Base-by-base conservation (phyloP, 2,113 vertebrate species). In the Sphaerodactylus townsendi region DNA sequence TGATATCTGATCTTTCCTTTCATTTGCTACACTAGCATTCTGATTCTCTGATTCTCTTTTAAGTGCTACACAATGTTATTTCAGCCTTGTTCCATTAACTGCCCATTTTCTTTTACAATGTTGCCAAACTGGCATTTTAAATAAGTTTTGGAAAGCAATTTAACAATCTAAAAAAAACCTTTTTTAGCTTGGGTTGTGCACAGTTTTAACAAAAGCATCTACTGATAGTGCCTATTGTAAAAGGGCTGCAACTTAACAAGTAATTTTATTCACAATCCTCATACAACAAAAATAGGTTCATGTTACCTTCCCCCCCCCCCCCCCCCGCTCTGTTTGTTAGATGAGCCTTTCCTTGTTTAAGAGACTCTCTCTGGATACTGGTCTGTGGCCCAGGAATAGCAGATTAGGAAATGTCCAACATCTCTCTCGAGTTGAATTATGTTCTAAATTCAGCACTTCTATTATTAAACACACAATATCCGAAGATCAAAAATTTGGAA, bases 401-500 rank as follows among this genome's bases (percentile, higher is more conserved):
- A 4, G 81, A 13, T 79, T 86, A 83, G 13, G 39, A 86, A 85
- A 85, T 46, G 2, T 83, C 77, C 77, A 37, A 2, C 66, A 85
- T 84, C 56, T 87, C 82, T 87, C 72, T 41, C 9, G 79, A 76
- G 79, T 28, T 28, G 46, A 74, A 14, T 69, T 33, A 10, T 35
- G 44, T 86, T 86, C 65, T 65, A 79, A 85, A 48, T 79, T 88
- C 77, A 84, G 84, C 41, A 73, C n/a, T 70, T 88, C 77, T 59
- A 15, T 81, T 73, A 84, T 66, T 77, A 72, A 62, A 87, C 77
- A 81, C 35, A 77, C 2, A 81, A 39, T 0, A 1, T 19, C 64
- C 73, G n/a, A 70, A 28, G 70, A 84, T 80, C 48, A 82, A 70
- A 62, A 85, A 79, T 59, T 79, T 80, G 28, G 73, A 82, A 81